A percentile compares a stretch with the other conserved stretches of the same genome.
Evolutionary conservation across 2,888 invertebrate species (phyloP).

Genomic region (Stenodema calcarata): DNA sequence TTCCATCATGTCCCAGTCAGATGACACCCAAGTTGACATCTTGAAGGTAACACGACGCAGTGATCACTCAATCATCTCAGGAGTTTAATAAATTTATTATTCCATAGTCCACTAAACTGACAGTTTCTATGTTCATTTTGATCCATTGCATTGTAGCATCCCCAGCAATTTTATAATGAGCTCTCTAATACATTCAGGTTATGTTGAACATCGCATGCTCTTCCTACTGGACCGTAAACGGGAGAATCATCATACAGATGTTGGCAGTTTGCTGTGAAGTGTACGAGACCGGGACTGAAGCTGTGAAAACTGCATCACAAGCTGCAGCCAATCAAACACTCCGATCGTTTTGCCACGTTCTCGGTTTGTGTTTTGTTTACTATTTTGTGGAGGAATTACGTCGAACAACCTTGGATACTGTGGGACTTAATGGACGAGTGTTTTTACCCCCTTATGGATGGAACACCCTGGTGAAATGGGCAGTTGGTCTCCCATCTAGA

Average conservation of each 20-base stretch:
- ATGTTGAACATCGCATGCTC: slow-evolving; percentile 87
- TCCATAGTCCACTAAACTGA: too few species aligned
- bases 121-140: too few species aligned
- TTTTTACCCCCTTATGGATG: too few species aligned
- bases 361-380: slow-evolving; percentile 66
- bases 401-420: too few species aligned
- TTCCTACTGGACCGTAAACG: slow-evolving; percentile 87
- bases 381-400: too few species aligned
- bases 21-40: slow-evolving; percentile 81
- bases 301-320: slow-evolving; percentile 83
- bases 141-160: too few species aligned
- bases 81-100: not conserved
- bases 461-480: too few species aligned
- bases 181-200: too few species aligned
- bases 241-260: slow-evolving; percentile 84
- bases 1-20: slow-evolving; percentile 78
- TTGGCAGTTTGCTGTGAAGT: slow-evolving; percentile 85
- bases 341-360: slow-evolving; percentile 81
- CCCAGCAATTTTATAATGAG: too few species aligned
- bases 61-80: not conserved
- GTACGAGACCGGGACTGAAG: slow-evolving; percentile 78
- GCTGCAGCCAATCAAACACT: slow-evolving; percentile 90
- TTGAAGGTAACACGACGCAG: slow-evolving; percentile 66
- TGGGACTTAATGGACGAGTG: too few species aligned
- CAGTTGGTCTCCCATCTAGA: too few species aligned